Conservation (phyloP, 2,888 invertebrate species). For the Pseudanteris insignis region DNA sequence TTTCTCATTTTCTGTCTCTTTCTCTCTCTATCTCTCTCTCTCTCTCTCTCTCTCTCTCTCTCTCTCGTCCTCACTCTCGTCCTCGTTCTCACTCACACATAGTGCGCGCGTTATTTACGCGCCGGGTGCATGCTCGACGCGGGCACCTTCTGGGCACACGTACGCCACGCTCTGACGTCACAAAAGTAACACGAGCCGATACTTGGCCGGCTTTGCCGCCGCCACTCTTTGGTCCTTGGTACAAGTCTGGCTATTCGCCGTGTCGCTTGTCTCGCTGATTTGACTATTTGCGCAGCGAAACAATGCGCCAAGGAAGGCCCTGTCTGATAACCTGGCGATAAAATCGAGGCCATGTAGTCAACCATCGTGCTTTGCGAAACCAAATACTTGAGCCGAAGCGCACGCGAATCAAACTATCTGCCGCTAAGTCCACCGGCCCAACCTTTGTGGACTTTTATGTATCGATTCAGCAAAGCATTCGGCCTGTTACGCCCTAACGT, state of each 20-base stretch:
- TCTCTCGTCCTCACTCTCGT: background rate
- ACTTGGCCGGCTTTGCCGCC: slow-evolving; percentile 27
- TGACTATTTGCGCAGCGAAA: no score
- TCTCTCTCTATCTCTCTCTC: background rate
- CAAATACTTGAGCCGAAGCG: slow-evolving; percentile 7
- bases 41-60: background rate
- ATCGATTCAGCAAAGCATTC: slow-evolving; percentile 63
- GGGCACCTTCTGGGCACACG: slow-evolving; percentile 50
- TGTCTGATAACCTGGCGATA: no score
- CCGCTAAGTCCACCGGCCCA: slow-evolving; percentile 62
- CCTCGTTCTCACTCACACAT: slow-evolving; percentile 22
- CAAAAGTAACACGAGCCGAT: slow-evolving; percentile 38
- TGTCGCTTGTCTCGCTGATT: no score
- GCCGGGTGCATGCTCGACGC: slow-evolving; percentile 47
- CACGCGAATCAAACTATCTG: slow-evolving; percentile 30
- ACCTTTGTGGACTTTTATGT: slow-evolving; percentile 65
- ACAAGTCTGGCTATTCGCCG: no score
- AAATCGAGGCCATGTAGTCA: no score
- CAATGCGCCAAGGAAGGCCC: no score
- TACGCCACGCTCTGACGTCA: slow-evolving; percentile 34
- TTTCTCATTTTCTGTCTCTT: slow-evolving; percentile 2
- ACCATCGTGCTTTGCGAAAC: slow-evolving; percentile 25
- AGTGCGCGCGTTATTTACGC: slow-evolving; percentile 37
- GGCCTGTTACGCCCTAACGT: slow-evolving; percentile 54
- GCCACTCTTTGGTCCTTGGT: no score